A percentile compares a stretch with the other conserved stretches of the same genome.
These are phyloP conservation scores for Apodemia mormo DNA, from an alignment of 2,888 invertebrate species.

Conservation along the genomic window DNA sequence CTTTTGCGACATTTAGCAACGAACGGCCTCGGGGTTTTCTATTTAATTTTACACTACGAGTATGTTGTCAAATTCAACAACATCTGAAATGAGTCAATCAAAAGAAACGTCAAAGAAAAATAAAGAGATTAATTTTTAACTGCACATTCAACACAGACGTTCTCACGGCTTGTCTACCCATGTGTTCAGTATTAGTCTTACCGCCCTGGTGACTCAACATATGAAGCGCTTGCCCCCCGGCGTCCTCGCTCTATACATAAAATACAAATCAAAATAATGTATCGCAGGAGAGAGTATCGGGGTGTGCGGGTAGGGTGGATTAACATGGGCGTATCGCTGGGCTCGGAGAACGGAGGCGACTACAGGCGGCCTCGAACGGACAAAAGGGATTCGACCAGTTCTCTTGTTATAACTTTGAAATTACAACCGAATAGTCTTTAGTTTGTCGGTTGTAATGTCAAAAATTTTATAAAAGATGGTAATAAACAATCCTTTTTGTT, in stretches of 20 bases:
- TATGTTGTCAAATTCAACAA: constrained; percentile 60
- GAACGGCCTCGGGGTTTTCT: constrained; percentile 81
- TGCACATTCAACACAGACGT: constrained; percentile 82
- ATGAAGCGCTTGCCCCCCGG: constrained; percentile 94
- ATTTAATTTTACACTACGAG: constrained; percentile 58
- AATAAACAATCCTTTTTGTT: too few species aligned
- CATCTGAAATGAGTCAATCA: constrained; percentile 79
- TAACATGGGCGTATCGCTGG: neutral
- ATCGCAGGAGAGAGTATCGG: constrained; percentile 78
- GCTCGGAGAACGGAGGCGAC: neutral
- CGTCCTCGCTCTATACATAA: constrained; percentile 94
- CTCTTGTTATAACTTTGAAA: neutral
- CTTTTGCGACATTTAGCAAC: constrained; percentile 81
- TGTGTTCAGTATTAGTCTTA: constrained; percentile 85
- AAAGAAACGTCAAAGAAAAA: constrained; percentile 82
- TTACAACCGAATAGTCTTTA: neutral
- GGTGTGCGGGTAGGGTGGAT: constrained; percentile 65
- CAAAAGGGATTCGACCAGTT: neutral
- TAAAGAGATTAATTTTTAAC: constrained; percentile 76
- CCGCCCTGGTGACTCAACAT: constrained; percentile 96
- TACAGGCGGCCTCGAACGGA: too few species aligned
- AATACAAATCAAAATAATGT: constrained; percentile 82
- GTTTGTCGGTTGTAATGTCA: too few species aligned
- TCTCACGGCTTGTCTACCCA: constrained; percentile 80
- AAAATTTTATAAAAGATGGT: too few species aligned